These are phyloP conservation scores for Polyommatus iphigenia DNA, from an alignment of 2,888 invertebrate genomes.

Conservation along the genomic window DNA sequence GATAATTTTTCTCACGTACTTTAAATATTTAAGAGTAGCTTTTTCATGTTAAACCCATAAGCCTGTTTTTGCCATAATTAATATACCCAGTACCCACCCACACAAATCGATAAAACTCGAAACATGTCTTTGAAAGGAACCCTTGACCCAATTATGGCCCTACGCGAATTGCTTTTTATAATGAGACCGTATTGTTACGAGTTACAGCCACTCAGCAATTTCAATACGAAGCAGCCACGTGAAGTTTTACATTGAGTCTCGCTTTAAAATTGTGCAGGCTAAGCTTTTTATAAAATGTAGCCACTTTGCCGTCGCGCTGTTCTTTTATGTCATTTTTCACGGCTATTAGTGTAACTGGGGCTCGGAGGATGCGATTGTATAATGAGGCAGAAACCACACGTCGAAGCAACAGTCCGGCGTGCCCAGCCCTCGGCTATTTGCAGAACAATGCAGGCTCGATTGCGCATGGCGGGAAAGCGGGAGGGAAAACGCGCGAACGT, in stretches of 20 bases:
- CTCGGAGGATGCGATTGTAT: slow-evolving; percentile 34
- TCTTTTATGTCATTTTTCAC: slow-evolving; percentile 19
- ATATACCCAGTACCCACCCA: neutral
- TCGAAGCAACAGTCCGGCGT: slow-evolving; percentile 57
- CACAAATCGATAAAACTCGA: slow-evolving; percentile 26
- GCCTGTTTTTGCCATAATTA: neutral
- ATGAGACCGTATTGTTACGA: slow-evolving; percentile 14
- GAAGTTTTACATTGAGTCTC: neutral
- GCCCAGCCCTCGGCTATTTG: slow-evolving; percentile 75
- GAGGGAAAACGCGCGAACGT: slow-evolving; percentile 73
- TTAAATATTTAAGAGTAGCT: too few species aligned
- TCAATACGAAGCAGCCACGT: neutral
- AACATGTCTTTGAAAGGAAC: slow-evolving; percentile 33
- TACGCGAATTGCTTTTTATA: slow-evolving; percentile 16
- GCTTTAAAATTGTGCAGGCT: neutral
- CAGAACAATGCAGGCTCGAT: slow-evolving; percentile 77
- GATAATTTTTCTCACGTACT: too few species aligned
- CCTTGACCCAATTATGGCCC: slow-evolving; percentile 20
- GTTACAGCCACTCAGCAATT: neutral
- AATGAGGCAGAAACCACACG: slow-evolving; percentile 36
- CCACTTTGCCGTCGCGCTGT: neutral
- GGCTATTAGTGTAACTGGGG: slow-evolving; percentile 15
- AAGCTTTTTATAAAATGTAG: slow-evolving; percentile 3
- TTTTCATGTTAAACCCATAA: neutral
- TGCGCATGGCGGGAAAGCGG: slow-evolving; percentile 65